Base-by-base conservation (phyloP, 2,888 invertebrate species). In the Mesorhabditis belari region DNA sequence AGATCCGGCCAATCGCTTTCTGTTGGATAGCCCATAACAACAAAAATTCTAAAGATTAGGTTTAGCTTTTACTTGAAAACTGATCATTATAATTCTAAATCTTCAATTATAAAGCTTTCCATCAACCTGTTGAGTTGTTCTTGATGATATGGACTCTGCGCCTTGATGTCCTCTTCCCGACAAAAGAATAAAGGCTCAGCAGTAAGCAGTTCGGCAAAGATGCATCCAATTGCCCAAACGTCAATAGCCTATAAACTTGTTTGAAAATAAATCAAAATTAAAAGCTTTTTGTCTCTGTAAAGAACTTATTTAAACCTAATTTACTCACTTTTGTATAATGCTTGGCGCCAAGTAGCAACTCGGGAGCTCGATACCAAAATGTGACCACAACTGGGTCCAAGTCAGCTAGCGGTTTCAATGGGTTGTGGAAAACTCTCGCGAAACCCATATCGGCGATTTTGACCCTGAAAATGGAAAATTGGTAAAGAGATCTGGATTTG, bases 131-230 rank as follows among this genome's bases (percentile, higher is more conserved):
- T 95, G 58, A 98, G 84, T 82, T 98, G 98, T 83, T 98, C 96
- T 28, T 70, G 75, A 61, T 98, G 98, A 82, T 99, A 98, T 0
- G 98, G 98, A 85, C 95, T 96, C 80, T 92, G 93, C 0, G 96
- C 96, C 55, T 98, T 98, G 64, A 98, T 96, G 81, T 98, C 96
- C 84, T 98, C 98, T 84, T 98, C 98, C 5, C 96, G 88, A 84
- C 96, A 98, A 81, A 96, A 95, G 83, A 98, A 98, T 81, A 98
- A 94, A 12, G 98, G 98, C 83, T 99, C 98, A 0, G 94, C 95
- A 0, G 96, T 99, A 66, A 98, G 84, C n/a, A 98, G 84, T 82
- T 96, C 96, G 0, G 96, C 95, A 85, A 98, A 98, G 82, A 98
- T 99, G 81, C 98, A 98, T 17, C 81, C 81, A 58, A 81, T 81